Evolutionary conservation across 2,797 vertebrate genomes (phyloP).

Genomic region (Echeneis naucrates): DNA sequence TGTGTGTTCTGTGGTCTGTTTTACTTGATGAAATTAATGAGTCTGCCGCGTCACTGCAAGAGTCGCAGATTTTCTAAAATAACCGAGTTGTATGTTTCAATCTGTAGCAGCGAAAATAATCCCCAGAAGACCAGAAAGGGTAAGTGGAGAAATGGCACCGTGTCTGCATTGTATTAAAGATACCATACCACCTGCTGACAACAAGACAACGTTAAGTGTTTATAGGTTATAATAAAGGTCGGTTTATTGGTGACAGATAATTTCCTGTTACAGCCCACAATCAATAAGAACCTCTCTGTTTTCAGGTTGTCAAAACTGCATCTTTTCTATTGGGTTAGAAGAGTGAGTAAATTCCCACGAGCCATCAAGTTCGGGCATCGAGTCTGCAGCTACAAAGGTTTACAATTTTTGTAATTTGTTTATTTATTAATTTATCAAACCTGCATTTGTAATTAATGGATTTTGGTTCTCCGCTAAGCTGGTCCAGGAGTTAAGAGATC

Average conservation of each 20-base stretch:
- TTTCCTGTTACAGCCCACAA: neutral
- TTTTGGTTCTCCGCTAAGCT: neutral
- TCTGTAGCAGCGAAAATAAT: slow-evolving; percentile 6
- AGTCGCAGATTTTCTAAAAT: neutral
- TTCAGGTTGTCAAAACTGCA: neutral
- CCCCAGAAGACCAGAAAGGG: neutral
- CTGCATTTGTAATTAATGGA: too few relatives aligned
- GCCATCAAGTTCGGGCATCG: too few relatives aligned
- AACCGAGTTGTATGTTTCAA: neutral
- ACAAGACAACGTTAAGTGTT: neutral
- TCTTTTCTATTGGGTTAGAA: neutral
- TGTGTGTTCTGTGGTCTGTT: neutral
- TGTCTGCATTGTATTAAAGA: neutral
- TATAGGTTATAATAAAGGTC: neutral
- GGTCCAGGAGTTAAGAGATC: neutral
- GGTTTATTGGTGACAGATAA: neutral
- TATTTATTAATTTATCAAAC: neutral
- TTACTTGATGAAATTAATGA: neutral
- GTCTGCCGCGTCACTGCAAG: neutral
- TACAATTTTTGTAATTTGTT: too few relatives aligned
- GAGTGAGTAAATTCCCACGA: neutral
- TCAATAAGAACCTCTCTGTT: neutral
- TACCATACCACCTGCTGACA: neutral
- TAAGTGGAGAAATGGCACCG: neutral
- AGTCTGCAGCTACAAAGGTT: neutral